A percentile compares a stretch with the other conserved stretches of the same genome.
Evolutionary conservation across 2,797 vertebrate genomes (phyloP).

Genomic region (Miichthys miiuy): DNA sequence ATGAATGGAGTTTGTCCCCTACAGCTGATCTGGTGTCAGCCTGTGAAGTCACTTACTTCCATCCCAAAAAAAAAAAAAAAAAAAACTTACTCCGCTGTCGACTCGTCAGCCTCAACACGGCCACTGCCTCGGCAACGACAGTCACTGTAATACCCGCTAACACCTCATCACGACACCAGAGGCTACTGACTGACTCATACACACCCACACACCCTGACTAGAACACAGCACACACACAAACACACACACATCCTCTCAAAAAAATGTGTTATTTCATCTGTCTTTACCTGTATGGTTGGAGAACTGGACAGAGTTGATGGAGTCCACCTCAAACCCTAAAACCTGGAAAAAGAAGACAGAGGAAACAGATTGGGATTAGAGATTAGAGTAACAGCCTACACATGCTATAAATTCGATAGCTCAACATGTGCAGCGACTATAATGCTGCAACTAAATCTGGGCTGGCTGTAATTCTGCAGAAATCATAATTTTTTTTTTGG

Average conservation of each 20-base stretch:
- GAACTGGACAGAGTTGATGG: conserved; percentile 98
- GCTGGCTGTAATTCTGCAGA: neutral
- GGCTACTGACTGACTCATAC: conserved; percentile 51
- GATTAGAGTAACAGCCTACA: neutral
- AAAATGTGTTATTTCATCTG: neutral
- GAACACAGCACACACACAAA: neutral
- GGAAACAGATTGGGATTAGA: conserved; percentile 21
- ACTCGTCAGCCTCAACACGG: conserved; percentile 16
- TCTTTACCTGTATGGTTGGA: conserved; percentile 96
- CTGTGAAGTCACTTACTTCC: conserved; percentile 21
- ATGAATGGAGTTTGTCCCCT: conserved; percentile 23
- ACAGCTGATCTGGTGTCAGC: conserved; percentile 16
- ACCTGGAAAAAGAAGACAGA: conserved; percentile 84
- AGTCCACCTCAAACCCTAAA: conserved; percentile 96
- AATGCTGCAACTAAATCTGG: neutral
- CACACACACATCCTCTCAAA: neutral
- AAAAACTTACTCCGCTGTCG: conserved; percentile 34
- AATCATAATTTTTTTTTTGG: neutral
- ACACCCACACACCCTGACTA: conserved; percentile 27
- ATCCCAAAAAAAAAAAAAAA: neutral
- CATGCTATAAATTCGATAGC: neutral
- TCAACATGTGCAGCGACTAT: neutral
- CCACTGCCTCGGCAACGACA: neutral
- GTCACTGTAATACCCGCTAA: neutral
- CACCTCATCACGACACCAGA: conserved; percentile 48